Conservation (phyloP, 1,140 invertebrate species). For the Tetramorium parvispinum region DNA sequence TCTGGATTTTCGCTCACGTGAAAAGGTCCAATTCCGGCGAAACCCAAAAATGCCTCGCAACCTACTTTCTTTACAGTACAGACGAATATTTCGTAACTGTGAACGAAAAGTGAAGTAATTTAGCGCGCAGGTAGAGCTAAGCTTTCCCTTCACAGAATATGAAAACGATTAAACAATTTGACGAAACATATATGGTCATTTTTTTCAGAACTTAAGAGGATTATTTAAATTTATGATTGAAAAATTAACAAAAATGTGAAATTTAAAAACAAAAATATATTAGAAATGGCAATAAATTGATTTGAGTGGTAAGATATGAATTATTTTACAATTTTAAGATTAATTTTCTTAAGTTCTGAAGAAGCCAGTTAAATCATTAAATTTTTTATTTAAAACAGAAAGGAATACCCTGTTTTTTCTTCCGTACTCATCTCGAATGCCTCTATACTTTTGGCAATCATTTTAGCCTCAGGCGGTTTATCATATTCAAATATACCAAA, state of each 20-base stretch:
- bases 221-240: not conserved
- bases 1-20: conserved; percentile 84
- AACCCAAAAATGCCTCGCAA: conserved; percentile 82
- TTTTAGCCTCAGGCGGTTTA: conserved; percentile 81
- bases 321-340: not conserved
- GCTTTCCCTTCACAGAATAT: not conserved
- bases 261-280: not conserved
- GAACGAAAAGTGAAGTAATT: conserved; percentile 31
- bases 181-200: not conserved
- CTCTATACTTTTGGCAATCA: conserved; percentile 80
- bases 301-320: not conserved
- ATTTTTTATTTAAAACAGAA: conserved; percentile 8
- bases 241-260: not conserved
- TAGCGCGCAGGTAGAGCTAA: not conserved
- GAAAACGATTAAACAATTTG: not conserved
- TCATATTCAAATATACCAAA: conserved; percentile 84
- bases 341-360: not conserved
- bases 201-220: not conserved
- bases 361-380: not conserved
- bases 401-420: conserved; percentile 80
- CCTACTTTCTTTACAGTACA: conserved; percentile 82
- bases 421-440: conserved; percentile 78
- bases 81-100: conserved; percentile 82
- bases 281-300: conserved; percentile 6
- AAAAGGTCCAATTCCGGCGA: conserved; percentile 84